Base-by-base conservation (phyloP, 2,113 vertebrate species). In the Pterocles gutturalis region DNA sequence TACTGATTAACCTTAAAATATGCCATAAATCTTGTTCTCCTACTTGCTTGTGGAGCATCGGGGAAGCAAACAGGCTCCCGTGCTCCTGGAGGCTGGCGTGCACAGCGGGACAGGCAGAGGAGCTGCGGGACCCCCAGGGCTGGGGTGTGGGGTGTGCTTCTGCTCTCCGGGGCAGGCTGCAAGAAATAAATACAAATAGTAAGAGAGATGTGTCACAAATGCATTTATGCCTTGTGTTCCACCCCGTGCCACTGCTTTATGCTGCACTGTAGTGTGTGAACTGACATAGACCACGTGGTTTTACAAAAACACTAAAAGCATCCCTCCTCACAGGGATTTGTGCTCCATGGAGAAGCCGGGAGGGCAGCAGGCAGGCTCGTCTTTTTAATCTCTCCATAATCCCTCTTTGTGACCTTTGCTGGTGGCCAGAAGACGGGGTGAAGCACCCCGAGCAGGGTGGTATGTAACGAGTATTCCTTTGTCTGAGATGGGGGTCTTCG, bases 1-100 rank as follows among this genome's bases (percentile, higher is more conserved):
- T 93, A 78, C 92, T 97, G 95, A 96, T 96, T 94, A 96, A 94
- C 95, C 96, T 96, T 94, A 96, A 94, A 96, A 95, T 96, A 87
- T 31, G 76, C 95, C 22, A 78, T 96, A 96, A 96, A 96, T 97
- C 93, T 93, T 92, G 4, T 55, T 95, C 67, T 78, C 20, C 26
- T 51, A 12, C 66, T 90, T 49, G 22, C 66, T 85, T 4, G 0
- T 1, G 18, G 85, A 86, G 34, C 51, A 36, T 4, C 3, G 2
- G 55, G 79, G 46, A 58, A 29, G 55, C 87, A 91, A 96, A 83
- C 43, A 22, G 60, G 45, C 41, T 66, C 36, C 64, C 5, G n/a
- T 8, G 48, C n/a, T 0, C 0, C 7, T 16, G 0, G 17, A 24
- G 67, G 34, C 29, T 17, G 55, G 22, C 0, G 1, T 2, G 20